Percentiles rank a stretch among this genome's conserved stretches.
phyloP scores from a whole-genome alignment of 2,113 vertebrate species.

The Acanthochromis polyacanthus region DNA sequence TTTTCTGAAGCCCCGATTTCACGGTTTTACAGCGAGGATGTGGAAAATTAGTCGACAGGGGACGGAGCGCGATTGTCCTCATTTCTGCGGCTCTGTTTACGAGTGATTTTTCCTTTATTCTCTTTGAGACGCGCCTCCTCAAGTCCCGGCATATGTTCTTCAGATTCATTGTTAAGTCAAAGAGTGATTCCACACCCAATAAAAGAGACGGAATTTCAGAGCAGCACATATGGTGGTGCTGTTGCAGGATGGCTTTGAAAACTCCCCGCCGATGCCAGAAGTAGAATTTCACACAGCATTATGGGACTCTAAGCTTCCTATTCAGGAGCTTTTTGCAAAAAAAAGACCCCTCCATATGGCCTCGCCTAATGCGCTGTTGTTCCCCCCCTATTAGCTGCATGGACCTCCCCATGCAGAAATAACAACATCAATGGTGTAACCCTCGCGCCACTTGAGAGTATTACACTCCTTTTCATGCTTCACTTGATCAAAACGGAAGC shows the following conservation, averaged over 20 bases:
- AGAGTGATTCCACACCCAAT: constrained; percentile 27
- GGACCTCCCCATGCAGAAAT: constrained; percentile 92
- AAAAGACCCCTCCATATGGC: constrained; percentile 91
- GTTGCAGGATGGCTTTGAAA: constrained; percentile 74
- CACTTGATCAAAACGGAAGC: constrained; percentile 93
- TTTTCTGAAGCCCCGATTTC: constrained; percentile 37
- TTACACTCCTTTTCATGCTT: constrained; percentile 95
- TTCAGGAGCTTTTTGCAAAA: constrained; percentile 85
- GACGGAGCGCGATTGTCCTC: not conserved
- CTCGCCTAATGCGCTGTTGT: constrained; percentile 85
- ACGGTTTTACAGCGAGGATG: constrained; percentile 14
- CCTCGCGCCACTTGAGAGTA: constrained; percentile 91
- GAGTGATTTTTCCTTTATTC: too few species aligned
- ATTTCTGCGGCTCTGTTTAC: not conserved
- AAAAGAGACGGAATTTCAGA: too few species aligned
- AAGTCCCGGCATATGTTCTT: constrained; percentile 40
- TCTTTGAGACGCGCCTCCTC: too few species aligned
- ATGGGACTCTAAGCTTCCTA: constrained; percentile 88
- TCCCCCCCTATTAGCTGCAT: constrained; percentile 83
- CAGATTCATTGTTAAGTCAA: constrained; percentile 43
- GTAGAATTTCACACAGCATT: constrained; percentile 90
- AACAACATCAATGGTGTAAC: constrained; percentile 91
- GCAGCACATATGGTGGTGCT: constrained; percentile 74
- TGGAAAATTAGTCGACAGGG: not conserved
- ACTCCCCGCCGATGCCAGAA: constrained; percentile 60